phyloP scores from a whole-genome alignment of 23 tunicate species.

The Halocynthia roretzi region DNA sequence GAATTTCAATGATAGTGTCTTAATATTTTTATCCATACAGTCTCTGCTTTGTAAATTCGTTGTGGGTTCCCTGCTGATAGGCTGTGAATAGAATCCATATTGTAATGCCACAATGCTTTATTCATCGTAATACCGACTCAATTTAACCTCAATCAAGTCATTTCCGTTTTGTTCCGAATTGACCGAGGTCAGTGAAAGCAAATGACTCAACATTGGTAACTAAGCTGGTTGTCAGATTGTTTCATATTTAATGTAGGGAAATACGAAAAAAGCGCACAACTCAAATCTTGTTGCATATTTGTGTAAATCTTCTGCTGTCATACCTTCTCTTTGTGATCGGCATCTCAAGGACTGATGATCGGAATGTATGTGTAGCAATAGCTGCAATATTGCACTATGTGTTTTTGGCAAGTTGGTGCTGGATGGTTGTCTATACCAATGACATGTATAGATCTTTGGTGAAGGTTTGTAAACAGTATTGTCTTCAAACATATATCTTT shows the following conservation, averaged over 20 bases:
- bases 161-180: too few relatives aligned
- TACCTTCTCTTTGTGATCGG: slow-evolving; percentile 65
- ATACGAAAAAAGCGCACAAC: slow-evolving; percentile 31
- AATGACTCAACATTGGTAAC: too few relatives aligned
- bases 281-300: slow-evolving; percentile 47
- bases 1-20: too few relatives aligned
- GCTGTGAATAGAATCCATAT: too few relatives aligned
- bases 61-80: too few relatives aligned
- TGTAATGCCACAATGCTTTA: too few relatives aligned
- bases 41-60: too few relatives aligned
- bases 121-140: too few relatives aligned
- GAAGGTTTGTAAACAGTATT: slow-evolving; percentile 39
- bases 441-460: slow-evolving; percentile 53
- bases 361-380: slow-evolving; percentile 26
- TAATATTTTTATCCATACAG: too few relatives aligned
- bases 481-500: neutral
- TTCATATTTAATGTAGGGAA: slow-evolving; percentile 25
- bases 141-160: too few relatives aligned
- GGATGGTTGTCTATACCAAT: slow-evolving; percentile 72
- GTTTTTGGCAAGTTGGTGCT: slow-evolving; percentile 68
- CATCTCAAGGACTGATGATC: slow-evolving; percentile 17
- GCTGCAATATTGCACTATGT: slow-evolving; percentile 56
- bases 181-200: too few relatives aligned
- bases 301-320: slow-evolving; percentile 39
- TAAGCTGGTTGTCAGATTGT: too few relatives aligned